Base-by-base conservation (phyloP, 2,888 invertebrate genomes). In the Dendrolimus pini region DNA sequence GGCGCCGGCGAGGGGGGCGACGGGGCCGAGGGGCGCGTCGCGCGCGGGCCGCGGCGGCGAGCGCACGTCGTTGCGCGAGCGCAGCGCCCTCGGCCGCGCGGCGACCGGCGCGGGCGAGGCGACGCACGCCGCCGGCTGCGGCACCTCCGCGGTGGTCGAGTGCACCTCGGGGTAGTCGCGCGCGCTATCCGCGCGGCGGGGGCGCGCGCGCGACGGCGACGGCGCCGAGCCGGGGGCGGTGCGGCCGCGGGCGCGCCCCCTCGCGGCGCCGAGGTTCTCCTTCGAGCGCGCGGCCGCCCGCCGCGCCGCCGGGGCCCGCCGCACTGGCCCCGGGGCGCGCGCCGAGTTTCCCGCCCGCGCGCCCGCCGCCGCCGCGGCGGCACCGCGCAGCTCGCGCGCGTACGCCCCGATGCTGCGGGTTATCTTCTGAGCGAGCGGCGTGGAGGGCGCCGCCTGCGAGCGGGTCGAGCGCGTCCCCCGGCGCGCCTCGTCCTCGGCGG, bases 251-350 rank as follows among this genome's bases (percentile, higher is more conserved):
- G 71, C 81, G 74, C 80, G 75, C 66, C 77, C 76, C 72, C 75
- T 72, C 69, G 72, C 79, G 76, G 70, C 80, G 75, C 80, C 81
- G 75, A 75, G 81, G 78, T 89, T 89, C 85, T 89, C 89, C 82
- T 89, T 88, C 73, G 80, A 84, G 78, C 85, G 82, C 63, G 74
- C 74, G 68, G 70, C 71, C 71, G 67, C 75, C 65, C 77, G 78
- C 65, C 78, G 81, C 80, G 82, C 82, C 82, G 76, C 83, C 81
- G 77, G 81, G 76, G 74, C 73, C 77, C 83, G 79, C 75, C 81
- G 83, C 80, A 72, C 78, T 74, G 81, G 76, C 66, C 80, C 84
- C 80, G 84, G 82, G 83, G 82, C 84, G 85, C 85, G 85, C 80
- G 72, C 70, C 63, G 78, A 78, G 82, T 83, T 85, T 85, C 86